phyloP scores from a whole-genome alignment of 2,113 vertebrate genomes.

The Nymphicus hollandicus region DNA sequence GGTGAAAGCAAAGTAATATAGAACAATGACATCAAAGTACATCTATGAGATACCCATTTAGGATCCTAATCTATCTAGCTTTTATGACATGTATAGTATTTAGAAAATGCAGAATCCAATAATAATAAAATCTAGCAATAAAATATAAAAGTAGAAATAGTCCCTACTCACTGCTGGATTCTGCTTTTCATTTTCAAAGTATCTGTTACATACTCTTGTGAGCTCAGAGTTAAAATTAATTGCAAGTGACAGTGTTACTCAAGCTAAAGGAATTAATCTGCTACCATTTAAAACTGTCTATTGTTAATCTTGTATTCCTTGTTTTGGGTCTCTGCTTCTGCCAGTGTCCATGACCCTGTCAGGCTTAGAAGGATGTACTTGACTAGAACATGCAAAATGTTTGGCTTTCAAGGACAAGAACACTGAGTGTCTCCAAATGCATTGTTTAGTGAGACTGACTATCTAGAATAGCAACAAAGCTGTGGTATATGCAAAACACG shows the following conservation, averaged over 20 bases:
- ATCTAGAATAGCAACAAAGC: not conserved
- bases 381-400: not conserved
- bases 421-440: not conserved
- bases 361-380: not conserved
- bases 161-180: not conserved
- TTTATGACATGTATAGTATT: not conserved
- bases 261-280: conserved; percentile 21
- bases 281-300: conserved; percentile 1
- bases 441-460: not conserved
- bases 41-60: not conserved
- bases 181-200: not conserved
- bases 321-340: not conserved
- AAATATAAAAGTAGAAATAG: not conserved
- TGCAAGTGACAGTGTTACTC: conserved; percentile 1
- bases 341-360: conserved; percentile 12
- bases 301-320: conserved; percentile 28
- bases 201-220: not conserved
- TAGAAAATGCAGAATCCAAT: not conserved
- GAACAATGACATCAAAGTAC: not conserved
- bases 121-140: not conserved
- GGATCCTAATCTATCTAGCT: not conserved
- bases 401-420: conserved; percentile 15
- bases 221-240: conserved; percentile 37
- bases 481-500: not conserved
- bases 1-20: not conserved